Evolutionary conservation across 2,113 vertebrate genomes (phyloP).

Genomic region (Pituophis catenifer): DNA sequence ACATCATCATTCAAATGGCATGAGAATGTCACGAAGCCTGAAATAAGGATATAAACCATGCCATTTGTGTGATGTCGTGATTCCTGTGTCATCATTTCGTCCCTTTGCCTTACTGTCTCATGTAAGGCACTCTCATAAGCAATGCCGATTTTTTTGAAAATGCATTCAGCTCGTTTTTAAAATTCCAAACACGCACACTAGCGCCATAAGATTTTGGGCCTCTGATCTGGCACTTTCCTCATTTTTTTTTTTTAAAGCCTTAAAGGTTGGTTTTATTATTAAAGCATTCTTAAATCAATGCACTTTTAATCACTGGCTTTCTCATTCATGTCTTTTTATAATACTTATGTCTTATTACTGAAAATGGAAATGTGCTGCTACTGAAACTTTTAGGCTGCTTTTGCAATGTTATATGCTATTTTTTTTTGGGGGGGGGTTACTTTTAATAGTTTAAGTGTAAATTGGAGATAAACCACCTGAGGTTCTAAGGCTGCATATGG

Average conservation of each 20-base stretch:
- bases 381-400: background rate
- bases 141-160: background rate
- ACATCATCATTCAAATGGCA: background rate
- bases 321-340: background rate
- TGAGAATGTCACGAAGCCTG: background rate
- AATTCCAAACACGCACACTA: background rate
- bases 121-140: background rate
- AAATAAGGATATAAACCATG: background rate
- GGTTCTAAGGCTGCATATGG: background rate
- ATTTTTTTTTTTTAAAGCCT: background rate
- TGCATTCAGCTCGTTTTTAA: background rate
- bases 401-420: background rate
- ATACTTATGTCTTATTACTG: background rate
- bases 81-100: background rate
- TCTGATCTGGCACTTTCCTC: background rate
- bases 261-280: background rate
- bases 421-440: too few relatives aligned
- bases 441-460: background rate
- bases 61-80: background rate
- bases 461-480: background rate
- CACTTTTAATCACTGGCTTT: background rate
- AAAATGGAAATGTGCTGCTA: background rate
- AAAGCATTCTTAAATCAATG: background rate
- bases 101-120: background rate
- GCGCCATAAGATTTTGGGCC: background rate